Evolutionary conservation across 2,113 vertebrate genomes (phyloP).

Genomic region (Oenanthe oenanthe): DNA sequence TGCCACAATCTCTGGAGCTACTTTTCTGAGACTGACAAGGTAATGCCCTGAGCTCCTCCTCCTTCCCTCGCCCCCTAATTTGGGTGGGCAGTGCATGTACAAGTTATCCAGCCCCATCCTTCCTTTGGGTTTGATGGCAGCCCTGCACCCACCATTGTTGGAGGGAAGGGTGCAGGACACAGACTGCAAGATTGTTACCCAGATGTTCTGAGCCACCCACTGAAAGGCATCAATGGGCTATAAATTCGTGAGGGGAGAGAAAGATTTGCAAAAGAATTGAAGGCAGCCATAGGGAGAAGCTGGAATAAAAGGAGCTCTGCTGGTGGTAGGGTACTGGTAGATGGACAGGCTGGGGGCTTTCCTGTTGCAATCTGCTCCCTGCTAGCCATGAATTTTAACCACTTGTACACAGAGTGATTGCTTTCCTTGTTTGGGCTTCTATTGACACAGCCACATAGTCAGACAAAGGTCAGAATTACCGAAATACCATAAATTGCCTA

Average conservation of each 20-base stretch:
- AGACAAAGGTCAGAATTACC: slow-evolving; percentile 1
- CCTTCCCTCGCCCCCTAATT: not conserved
- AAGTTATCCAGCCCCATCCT: slow-evolving; percentile 21
- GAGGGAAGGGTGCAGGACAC: not conserved
- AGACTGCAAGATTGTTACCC: slow-evolving; percentile 29
- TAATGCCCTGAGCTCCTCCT: not conserved
- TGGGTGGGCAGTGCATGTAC: not conserved
- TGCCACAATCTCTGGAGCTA: not conserved
- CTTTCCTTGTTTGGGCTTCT: slow-evolving; percentile 30
- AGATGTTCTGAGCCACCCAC: slow-evolving; percentile 70
- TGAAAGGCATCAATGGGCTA: slow-evolving; percentile 61
- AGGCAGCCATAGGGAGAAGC: slow-evolving; percentile 23
- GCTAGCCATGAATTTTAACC: slow-evolving; percentile 61
- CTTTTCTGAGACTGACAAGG: not conserved
- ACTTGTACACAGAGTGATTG: not conserved
- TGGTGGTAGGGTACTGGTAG: slow-evolving; percentile 49
- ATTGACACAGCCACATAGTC: not conserved
- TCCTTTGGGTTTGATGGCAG: not conserved
- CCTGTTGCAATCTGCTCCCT: slow-evolving; percentile 41
- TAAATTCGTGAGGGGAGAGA: slow-evolving; percentile 65
- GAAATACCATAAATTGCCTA: not conserved
- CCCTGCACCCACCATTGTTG: not conserved
- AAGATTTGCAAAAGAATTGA: slow-evolving; percentile 73
- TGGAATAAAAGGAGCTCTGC: slow-evolving; percentile 53
- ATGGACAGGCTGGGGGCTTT: not conserved